These are phyloP conservation scores for Tragelaphus eurycerus DNA, from an alignment of 2,797 vertebrate species.

Conservation along the genomic window DNA sequence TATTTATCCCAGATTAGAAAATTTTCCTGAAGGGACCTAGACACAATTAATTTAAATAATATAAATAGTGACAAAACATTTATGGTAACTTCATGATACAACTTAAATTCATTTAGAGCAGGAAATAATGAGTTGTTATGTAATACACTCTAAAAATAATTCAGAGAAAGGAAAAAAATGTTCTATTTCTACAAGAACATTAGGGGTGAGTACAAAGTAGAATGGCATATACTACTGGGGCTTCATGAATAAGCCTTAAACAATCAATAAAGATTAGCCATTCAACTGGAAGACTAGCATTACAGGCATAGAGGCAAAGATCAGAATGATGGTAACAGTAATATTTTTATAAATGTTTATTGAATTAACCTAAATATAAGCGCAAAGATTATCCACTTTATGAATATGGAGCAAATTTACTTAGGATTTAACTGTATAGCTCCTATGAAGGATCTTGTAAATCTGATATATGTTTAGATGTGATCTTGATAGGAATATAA, in stretches of 20 bases:
- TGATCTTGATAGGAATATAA: background rate
- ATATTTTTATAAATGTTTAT: constrained; percentile 1
- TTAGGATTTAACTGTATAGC: background rate
- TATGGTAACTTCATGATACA: background rate
- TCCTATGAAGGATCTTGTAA: background rate
- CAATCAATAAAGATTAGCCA: background rate
- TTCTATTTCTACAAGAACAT: background rate
- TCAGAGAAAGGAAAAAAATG: background rate
- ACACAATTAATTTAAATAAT: background rate
- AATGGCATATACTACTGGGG: background rate
- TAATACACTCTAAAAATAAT: background rate
- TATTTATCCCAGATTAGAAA: background rate
- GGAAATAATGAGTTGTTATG: background rate
- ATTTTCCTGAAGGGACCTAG: background rate
- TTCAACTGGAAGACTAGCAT: background rate
- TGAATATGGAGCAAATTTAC: background rate
- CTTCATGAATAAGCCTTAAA: background rate
- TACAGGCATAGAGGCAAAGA: background rate
- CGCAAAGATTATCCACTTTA: background rate
- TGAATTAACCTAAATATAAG: constrained; percentile 5
- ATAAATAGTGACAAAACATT: background rate
- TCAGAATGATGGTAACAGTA: background rate
- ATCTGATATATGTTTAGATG: background rate
- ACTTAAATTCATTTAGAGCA: background rate
- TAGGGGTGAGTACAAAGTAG: background rate